Percentiles rank a stretch among this genome's conserved stretches.
Evolutionary conservation across 1,140 invertebrate genomes (phyloP).

Genomic region (Lepidotrigona ventralis): DNA sequence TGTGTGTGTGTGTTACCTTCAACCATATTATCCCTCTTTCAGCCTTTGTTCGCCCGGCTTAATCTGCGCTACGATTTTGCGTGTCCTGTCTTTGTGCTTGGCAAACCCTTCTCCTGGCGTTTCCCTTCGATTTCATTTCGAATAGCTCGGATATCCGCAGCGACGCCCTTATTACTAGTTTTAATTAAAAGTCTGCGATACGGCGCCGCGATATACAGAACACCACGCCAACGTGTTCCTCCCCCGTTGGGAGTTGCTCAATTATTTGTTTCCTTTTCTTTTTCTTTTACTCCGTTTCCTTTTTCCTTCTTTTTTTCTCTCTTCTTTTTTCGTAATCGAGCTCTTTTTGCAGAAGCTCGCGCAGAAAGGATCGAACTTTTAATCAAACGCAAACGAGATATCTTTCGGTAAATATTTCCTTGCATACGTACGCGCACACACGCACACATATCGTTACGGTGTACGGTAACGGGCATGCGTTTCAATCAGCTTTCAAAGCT

Average conservation of each 20-base stretch:
- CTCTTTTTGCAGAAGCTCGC: not conserved
- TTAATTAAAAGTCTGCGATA: constrained; percentile 53
- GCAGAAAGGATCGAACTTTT: not conserved
- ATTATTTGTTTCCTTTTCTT: not conserved
- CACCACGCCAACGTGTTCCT: not conserved
- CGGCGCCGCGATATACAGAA: not conserved
- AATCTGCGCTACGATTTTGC: constrained; percentile 16
- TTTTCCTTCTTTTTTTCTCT: too few species aligned
- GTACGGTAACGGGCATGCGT: not conserved
- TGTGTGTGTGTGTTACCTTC: not conserved
- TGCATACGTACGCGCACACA: not conserved
- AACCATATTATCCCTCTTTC: not conserved
- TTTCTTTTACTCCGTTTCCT: not conserved
- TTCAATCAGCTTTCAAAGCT: not conserved
- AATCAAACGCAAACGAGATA: not conserved
- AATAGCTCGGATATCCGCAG: not conserved
- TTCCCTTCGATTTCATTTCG: constrained; percentile 37
- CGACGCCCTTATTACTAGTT: constrained; percentile 31
- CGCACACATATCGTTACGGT: not conserved
- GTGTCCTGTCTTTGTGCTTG: not conserved
- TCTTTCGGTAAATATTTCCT: not conserved
- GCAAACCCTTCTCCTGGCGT: too few species aligned
- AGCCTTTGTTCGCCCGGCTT: not conserved
- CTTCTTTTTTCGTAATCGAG: too few species aligned
- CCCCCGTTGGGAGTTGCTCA: not conserved